Percentiles rank a stretch among this genome's conserved stretches.
Conservation (phyloP, 2,797 vertebrate genomes). For the Pipistrellus kuhlii region DNA sequence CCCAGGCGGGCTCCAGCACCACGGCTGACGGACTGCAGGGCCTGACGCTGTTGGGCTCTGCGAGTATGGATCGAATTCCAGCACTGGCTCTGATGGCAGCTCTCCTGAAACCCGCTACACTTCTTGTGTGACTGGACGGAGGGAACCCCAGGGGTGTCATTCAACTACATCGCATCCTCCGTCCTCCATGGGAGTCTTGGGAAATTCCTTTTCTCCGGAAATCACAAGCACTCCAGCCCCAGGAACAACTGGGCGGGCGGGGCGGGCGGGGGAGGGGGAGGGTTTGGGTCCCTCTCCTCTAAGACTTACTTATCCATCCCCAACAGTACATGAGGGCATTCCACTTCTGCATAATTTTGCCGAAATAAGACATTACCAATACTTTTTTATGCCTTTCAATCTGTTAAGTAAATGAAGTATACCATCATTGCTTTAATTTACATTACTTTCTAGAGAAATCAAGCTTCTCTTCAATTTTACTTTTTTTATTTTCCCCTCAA, state of each 20-base stretch:
- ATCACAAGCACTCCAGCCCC: background rate
- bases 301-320: background rate
- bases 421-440: background rate
- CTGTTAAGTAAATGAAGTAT: background rate
- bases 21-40: background rate
- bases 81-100: background rate
- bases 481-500: background rate
- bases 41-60: background rate
- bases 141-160: background rate
- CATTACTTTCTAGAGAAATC: background rate
- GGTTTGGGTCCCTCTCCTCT: background rate
- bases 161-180: background rate
- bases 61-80: background rate
- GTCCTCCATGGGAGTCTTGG: background rate
- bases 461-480: background rate
- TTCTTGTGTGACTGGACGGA: background rate
- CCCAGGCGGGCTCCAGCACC: background rate
- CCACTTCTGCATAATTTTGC: constrained; percentile 15
- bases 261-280: background rate
- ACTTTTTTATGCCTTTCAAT: background rate
- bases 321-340: background rate
- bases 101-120: background rate
- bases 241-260: background rate
- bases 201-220: background rate
- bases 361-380: background rate